Percentiles rank a stretch among this genome's conserved stretches.
These are phyloP conservation scores for Nasua narica DNA, from an alignment of 2,797 vertebrate genomes.

Conservation along the genomic window DNA sequence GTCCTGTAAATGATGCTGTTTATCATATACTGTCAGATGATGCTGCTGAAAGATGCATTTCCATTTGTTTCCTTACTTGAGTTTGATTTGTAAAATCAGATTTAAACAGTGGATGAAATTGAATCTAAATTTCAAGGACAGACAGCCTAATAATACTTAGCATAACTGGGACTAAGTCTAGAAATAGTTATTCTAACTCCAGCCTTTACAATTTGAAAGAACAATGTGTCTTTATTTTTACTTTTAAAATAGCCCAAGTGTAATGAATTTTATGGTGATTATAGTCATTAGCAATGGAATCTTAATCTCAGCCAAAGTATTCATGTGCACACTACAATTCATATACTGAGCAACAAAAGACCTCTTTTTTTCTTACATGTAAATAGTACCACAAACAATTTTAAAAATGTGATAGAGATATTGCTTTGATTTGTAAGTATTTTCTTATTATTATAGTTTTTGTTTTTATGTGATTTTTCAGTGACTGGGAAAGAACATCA, in stretches of 20 bases:
- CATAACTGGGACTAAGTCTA: background rate
- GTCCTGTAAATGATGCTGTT: conserved; percentile 65
- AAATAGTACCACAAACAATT: background rate
- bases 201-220: background rate
- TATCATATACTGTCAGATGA: conserved; percentile 62
- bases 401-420: background rate
- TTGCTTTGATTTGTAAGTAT: background rate
- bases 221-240: background rate
- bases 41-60: conserved; percentile 65
- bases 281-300: conserved; percentile 14
- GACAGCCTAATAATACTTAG: conserved; percentile 45
- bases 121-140: conserved; percentile 63
- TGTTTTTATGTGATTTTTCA: background rate
- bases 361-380: background rate
- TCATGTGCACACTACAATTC: background rate
- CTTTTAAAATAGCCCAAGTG: conserved; percentile 2
- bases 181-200: background rate
- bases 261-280: background rate
- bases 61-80: conserved; percentile 54
- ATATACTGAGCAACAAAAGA: background rate
- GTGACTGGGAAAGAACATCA: background rate
- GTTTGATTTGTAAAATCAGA: conserved; percentile 63
- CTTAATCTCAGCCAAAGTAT: background rate
- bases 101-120: conserved; percentile 55
- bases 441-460: background rate